These are phyloP conservation scores for Eupeodes corollae DNA, from an alignment of 1,140 invertebrate genomes.

Conservation along the genomic window DNA sequence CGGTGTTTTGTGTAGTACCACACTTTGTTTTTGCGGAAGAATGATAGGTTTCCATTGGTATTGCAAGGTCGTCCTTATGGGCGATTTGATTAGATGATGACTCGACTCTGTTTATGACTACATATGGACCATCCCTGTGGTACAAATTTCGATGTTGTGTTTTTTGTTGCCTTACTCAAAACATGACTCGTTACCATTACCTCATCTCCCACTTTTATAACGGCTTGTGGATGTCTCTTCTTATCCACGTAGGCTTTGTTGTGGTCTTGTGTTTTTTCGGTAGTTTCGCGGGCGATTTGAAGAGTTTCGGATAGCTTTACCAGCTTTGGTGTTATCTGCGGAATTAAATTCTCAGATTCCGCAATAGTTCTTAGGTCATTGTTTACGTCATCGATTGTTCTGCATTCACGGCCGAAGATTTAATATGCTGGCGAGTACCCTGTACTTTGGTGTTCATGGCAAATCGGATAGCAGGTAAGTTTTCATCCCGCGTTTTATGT, in stretches of 20 bases:
- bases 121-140: conserved; percentile 1
- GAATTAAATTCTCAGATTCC: too few relatives aligned
- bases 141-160: neutral
- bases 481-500: neutral
- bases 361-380: too few relatives aligned
- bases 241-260: too few relatives aligned
- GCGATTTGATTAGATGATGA: neutral
- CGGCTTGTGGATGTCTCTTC: too few relatives aligned
- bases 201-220: too few relatives aligned
- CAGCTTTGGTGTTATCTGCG: too few relatives aligned
- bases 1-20: neutral
- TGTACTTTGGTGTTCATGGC: conserved; percentile 5
- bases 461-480: neutral
- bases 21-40: neutral
- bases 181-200: too few relatives aligned
- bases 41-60: neutral
- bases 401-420: too few relatives aligned
- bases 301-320: too few relatives aligned
- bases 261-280: too few relatives aligned
- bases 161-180: neutral
- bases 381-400: too few relatives aligned
- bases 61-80: neutral
- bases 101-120: neutral
- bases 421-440: neutral
- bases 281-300: too few relatives aligned